Evolutionary conservation across 2,888 invertebrate genomes (phyloP), one percentile per base, ranked within the genome.

Genomic region (Chymomyza amoena): DNA sequence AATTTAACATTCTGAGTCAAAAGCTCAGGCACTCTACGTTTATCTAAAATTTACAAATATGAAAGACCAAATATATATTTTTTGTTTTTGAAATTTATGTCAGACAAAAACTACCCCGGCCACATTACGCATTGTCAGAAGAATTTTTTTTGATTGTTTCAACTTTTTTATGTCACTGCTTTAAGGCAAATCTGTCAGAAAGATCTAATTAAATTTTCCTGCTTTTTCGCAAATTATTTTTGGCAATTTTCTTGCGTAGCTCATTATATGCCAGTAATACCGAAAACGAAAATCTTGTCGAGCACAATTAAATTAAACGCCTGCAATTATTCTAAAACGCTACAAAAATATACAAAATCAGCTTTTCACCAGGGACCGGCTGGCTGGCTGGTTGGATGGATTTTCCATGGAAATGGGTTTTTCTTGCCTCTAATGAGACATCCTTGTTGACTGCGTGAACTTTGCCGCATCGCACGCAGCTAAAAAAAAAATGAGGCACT

Each of bases 301-400:
- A 72, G 84, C 88, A 79, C 81, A 80, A 78, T 89, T 85, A 89
- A 89, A 85, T 87, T 87, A 89, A 88, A 82, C 78, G 88, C 77
- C 75, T 78, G 80, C 84, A 89, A 88, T 89, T 87, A 89, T 87
- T 89, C 75, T 74, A 78, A 89, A 80, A 76, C 73, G 77, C 75
- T 77, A 67, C 56, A 72, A 78, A 84, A 87, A 87, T 75, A 77
- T 69, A 68, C 69, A 61, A 70, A 73, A 62, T 75, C 68, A 72
- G 69, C 68, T 66, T 68, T 72, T 69, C 69, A 6, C 32, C 15
- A 1, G 61, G 59, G 68, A 39, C 50, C 28, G 39, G 16, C 18
- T n/a, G 61, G 16, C 36, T 45, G 39, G 39, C 39, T 45, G 39
- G 39, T 13, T 45, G 39, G 10, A 1, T 45, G 39, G 4, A 13